These are phyloP conservation scores for Drosophila jambulina DNA, from an alignment of 1,140 invertebrate genomes.

Conservation along the genomic window DNA sequence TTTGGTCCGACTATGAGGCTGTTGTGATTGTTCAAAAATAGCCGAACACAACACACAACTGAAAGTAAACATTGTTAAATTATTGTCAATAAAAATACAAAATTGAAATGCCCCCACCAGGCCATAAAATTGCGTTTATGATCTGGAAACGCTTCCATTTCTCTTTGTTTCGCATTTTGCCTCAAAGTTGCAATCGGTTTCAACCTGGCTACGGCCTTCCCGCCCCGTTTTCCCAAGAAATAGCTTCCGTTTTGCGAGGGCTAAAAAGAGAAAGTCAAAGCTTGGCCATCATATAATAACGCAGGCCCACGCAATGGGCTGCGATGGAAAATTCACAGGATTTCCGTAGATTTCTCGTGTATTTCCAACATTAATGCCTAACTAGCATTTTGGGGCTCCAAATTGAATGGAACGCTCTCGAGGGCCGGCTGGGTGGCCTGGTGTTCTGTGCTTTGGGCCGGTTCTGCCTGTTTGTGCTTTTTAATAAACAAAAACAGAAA, in stretches of 20 bases:
- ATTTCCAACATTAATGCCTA: constrained; percentile 68
- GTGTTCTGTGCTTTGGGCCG: constrained; percentile 10
- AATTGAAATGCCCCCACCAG: constrained; percentile 52
- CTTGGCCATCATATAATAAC: constrained; percentile 55
- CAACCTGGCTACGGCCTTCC: constrained; percentile 20
- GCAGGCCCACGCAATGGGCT: constrained; percentile 48
- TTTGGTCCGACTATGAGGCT: constrained; percentile 19
- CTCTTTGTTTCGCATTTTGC: constrained; percentile 28
- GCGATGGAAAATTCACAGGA: constrained; percentile 62
- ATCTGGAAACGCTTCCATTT: constrained; percentile 62
- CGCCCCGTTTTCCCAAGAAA: constrained; percentile 13
- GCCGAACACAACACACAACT: constrained; percentile 51
- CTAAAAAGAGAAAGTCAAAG: constrained; percentile 36
- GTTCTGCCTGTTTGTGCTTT: constrained; percentile 37
- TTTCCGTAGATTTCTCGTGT: constrained; percentile 75
- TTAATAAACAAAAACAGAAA: constrained; percentile 63
- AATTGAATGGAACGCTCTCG: constrained; percentile 40
- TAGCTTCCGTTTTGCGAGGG: constrained; percentile 42
- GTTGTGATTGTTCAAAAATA: constrained; percentile 73
- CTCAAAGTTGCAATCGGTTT: constrained; percentile 42
- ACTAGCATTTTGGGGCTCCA: constrained; percentile 52
- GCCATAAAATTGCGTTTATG: constrained; percentile 74
- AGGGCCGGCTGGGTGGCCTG: constrained; percentile 18
- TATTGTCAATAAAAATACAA: constrained; percentile 80
- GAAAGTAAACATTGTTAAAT: constrained; percentile 81